Evolutionary conservation across 1,140 invertebrate species (phyloP).

Genomic region (Cotesia glomerata): DNA sequence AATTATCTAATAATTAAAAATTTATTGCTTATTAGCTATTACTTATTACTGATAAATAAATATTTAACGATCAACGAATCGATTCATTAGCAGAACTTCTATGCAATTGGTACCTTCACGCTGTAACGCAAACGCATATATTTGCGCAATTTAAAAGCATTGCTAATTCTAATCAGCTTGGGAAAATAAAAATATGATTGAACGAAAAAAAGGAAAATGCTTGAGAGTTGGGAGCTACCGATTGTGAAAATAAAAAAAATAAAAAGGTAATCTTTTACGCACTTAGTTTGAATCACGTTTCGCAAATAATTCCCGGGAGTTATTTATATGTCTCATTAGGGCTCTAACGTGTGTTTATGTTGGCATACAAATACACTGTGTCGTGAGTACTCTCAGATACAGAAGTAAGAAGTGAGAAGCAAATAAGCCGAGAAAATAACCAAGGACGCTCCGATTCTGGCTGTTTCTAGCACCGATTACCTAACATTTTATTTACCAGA

Average conservation of each 20-base stretch:
- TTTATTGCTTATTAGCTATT: no score
- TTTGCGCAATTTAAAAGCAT: not conserved
- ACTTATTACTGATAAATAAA: no score
- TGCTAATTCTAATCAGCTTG: not conserved
- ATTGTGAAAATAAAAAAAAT: not conserved
- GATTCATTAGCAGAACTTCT: not conserved
- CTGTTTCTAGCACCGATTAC: not conserved
- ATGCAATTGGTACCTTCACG: not conserved
- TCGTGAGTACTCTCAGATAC: no score
- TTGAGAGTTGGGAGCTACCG: not conserved
- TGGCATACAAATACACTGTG: not conserved
- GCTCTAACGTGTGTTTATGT: not conserved
- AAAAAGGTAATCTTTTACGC: not conserved
- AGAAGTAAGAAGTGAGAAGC: not conserved
- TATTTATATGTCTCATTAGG: slow-evolving; percentile 21
- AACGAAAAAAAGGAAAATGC: not conserved
- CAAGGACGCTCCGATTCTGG: slow-evolving; percentile 22
- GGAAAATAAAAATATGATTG: not conserved
- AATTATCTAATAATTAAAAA: no score
- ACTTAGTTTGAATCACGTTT: slow-evolving; percentile 14
- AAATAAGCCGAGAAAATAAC: slow-evolving; percentile 4
- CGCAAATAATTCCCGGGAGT: slow-evolving; percentile 16
- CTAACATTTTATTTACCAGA: not conserved
- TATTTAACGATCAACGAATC: no score
- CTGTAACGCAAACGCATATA: not conserved